These are phyloP conservation scores for Syngnathus rostellatus DNA, from an alignment of 2,797 vertebrate species.

Conservation along the genomic window DNA sequence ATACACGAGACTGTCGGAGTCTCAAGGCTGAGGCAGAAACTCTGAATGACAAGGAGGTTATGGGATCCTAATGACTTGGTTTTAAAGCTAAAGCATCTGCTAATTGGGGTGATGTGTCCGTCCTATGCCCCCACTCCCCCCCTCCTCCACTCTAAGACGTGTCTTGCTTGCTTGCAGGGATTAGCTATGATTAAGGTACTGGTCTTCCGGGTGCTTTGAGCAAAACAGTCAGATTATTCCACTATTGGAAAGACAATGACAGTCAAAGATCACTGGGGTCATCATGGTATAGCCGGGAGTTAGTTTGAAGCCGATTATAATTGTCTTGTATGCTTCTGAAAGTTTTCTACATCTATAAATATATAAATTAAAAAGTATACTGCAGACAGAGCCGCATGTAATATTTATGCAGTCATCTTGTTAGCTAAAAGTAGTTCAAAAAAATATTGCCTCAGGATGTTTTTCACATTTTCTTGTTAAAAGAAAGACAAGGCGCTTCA, in stretches of 20 bases:
- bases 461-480: slow-evolving; percentile 48
- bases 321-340: slow-evolving; percentile 29
- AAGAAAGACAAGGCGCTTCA: slow-evolving; percentile 30
- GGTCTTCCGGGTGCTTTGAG: slow-evolving; percentile 47
- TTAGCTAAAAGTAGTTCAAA: slow-evolving; percentile 54
- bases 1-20: slow-evolving; percentile 17
- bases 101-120: slow-evolving; percentile 67
- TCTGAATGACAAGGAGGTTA: slow-evolving; percentile 61
- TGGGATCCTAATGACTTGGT: slow-evolving; percentile 55
- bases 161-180: slow-evolving; percentile 53
- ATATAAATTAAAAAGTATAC: slow-evolving; percentile 18
- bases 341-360: slow-evolving; percentile 27
- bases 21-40: slow-evolving; percentile 19
- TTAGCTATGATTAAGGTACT: slow-evolving; percentile 59
- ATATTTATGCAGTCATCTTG: slow-evolving; percentile 52
- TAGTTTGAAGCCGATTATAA: slow-evolving; percentile 38
- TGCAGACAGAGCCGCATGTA: slow-evolving; percentile 32
- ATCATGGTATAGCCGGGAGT: slow-evolving; percentile 32
- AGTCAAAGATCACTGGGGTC: slow-evolving; percentile 22
- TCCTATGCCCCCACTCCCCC: slow-evolving; percentile 48
- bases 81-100: slow-evolving; percentile 55
- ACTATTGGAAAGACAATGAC: slow-evolving; percentile 54
- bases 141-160: slow-evolving; percentile 35
- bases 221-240: slow-evolving; percentile 53
- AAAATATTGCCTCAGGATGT: slow-evolving; percentile 47